Conservation (phyloP, 2,888 invertebrate genomes). For the Hymenopus coronatus region DNA sequence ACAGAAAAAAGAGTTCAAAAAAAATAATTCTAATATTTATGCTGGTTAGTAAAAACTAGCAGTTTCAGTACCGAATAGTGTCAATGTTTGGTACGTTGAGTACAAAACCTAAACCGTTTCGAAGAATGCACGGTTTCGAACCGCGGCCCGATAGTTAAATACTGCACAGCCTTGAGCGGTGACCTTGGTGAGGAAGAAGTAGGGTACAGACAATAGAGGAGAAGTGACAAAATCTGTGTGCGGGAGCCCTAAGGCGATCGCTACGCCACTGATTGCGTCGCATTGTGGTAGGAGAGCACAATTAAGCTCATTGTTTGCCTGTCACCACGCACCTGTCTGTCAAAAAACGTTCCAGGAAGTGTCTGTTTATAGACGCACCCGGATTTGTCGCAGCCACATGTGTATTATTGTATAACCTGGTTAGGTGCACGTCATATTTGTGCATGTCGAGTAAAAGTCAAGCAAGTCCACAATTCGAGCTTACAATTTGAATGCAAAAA, state of each 20-base stretch:
- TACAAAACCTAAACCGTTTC: too few species aligned
- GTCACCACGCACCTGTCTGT: not conserved
- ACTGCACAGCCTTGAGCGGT: not conserved
- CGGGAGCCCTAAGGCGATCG: not conserved
- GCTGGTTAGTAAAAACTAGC: too few species aligned
- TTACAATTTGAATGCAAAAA: too few species aligned
- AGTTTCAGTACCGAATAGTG: too few species aligned
- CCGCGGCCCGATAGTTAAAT: too few species aligned
- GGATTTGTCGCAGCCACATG: not conserved
- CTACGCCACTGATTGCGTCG: not conserved
- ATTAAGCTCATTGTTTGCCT: not conserved
- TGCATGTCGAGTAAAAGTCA: too few species aligned
- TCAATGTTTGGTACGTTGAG: too few species aligned
- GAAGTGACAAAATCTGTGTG: not conserved
- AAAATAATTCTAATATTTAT: too few species aligned
- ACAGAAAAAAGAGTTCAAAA: too few species aligned
- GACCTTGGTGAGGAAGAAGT: not conserved
- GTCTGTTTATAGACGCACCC: not conserved
- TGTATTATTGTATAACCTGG: not conserved
- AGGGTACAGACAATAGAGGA: not conserved
- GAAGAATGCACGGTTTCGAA: too few species aligned
- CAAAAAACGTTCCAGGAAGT: not conserved
- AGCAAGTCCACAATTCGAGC: too few species aligned
- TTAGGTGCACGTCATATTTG: not conserved
- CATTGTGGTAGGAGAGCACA: not conserved